Base-by-base conservation (phyloP, 2,113 vertebrate genomes). In the Martes martes region DNA sequence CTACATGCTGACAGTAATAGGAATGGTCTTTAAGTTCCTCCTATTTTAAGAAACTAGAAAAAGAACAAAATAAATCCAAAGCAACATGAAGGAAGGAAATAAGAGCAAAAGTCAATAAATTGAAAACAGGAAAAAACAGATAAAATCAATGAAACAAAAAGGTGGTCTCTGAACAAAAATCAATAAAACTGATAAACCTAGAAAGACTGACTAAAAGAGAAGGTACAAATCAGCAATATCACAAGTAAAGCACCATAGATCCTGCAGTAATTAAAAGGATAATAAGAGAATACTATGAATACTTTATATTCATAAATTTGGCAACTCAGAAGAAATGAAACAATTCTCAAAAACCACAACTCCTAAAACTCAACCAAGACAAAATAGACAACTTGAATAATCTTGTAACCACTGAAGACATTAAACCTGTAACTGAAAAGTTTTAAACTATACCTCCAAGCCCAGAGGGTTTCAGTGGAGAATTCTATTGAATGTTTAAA, bases 221-320 rank as follows among this genome's bases (percentile, higher is more conserved):
- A 81, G 8, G 31, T 61, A 69, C 14, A 82, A 67, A 93, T 95
- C 7, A 71, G 23, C 86, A 89, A 39, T 28, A 28, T 69, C 73
- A 95, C 21, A 95, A 95, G 81, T 59, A 28, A 89, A 45, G 74
- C 33, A 71, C 19, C 36, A 19, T 0, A 95, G 63, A 78, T 14
- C 13, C 33, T 65, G 42, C 31, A 84, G 36, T 93, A 50, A 93
- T n/a, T 89, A 80, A 89, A 65, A 67, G 36, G n/a, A 85, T 36
- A 90, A 80, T 7, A 82, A 91, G 33, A 11, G 3, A 95, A 74
- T 33, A 88, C 50, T 73, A 92, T 5, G 2, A 86, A 52, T 18
- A 89, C 21, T 85, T 97, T 81, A 95, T 69, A 47, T 65, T 96
- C 67, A 95, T 90, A 92, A 94, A 73, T 94, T 82, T 69, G 73